These are phyloP conservation scores for Hydrolagus affinis DNA, from an alignment of 2,113 vertebrate species.

Conservation along the genomic window DNA sequence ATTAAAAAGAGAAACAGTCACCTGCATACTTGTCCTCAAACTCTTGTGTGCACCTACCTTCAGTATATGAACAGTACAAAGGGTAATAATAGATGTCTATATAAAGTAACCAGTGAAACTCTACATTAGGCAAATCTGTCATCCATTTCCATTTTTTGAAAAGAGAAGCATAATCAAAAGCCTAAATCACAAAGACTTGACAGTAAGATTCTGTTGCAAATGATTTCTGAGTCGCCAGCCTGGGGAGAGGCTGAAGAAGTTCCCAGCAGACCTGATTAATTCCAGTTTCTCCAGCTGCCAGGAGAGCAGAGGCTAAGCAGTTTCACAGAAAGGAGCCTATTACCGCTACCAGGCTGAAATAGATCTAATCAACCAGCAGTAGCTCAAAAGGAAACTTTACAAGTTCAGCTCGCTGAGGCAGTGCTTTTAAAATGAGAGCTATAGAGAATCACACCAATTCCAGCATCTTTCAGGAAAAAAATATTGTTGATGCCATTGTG, in stretches of 20 bases:
- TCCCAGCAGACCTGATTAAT: constrained; percentile 99
- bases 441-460: constrained; percentile 77
- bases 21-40: constrained; percentile 46
- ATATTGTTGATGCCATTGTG: constrained; percentile 68
- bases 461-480: constrained; percentile 77
- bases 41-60: constrained; percentile 48
- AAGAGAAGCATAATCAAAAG: constrained; percentile 85
- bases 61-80: constrained; percentile 59
- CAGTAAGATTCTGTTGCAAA: constrained; percentile 98
- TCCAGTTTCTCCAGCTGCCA: constrained; percentile 89
- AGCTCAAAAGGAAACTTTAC: constrained; percentile 86
- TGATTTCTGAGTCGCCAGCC: constrained; percentile 95
- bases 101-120: constrained; percentile 70
- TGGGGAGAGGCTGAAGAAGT: constrained; percentile 86
- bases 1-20: constrained; percentile 51
- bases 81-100: constrained; percentile 63
- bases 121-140: constrained; percentile 82
- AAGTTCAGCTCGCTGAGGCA: constrained; percentile 76
- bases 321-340: constrained; percentile 92
- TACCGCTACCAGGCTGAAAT: constrained; percentile 87
- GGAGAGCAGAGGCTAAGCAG: constrained; percentile 90
- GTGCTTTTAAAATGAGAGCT: constrained; percentile 82
- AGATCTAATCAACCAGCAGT: constrained; percentile 94
- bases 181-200: constrained; percentile 98
- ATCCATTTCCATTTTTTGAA: constrained; percentile 74